These are phyloP conservation scores for Naso thynnoides DNA, from an alignment of 2,797 vertebrate species.

Conservation along the genomic window DNA sequence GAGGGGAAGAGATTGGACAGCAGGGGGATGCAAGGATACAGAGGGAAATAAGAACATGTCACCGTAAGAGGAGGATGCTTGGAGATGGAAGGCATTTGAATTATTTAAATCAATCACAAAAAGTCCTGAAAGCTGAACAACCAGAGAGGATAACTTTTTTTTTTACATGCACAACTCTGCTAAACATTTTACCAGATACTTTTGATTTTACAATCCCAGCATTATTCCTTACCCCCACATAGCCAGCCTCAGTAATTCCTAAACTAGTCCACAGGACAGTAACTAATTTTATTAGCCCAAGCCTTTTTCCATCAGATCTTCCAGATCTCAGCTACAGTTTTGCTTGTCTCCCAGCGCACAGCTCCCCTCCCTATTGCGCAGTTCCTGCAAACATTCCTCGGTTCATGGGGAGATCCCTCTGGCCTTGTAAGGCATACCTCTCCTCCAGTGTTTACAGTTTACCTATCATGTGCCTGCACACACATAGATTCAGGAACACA, in stretches of 20 bases:
- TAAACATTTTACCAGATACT: conserved; percentile 30
- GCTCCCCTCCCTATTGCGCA: conserved; percentile 48
- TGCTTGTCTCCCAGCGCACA: conserved; percentile 50
- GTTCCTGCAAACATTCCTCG: conserved; percentile 78
- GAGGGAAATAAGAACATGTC: background rate
- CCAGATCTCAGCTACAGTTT: conserved; percentile 59
- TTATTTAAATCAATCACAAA: conserved; percentile 1
- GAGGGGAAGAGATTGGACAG: background rate
- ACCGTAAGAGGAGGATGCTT: background rate
- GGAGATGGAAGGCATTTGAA: background rate
- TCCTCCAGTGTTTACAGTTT: conserved; percentile 84
- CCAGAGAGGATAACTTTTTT: background rate
- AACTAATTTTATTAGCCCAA: conserved; percentile 61
- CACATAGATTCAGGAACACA: conserved; percentile 51
- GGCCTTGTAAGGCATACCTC: conserved; percentile 85
- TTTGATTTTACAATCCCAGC: conserved; percentile 2
- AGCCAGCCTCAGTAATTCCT: conserved; percentile 46
- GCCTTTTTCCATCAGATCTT: conserved; percentile 74
- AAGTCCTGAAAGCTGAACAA: background rate
- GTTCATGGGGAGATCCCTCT: conserved; percentile 81
- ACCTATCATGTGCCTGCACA: conserved; percentile 63
- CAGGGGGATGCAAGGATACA: background rate
- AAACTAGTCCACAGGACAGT: conserved; percentile 49
- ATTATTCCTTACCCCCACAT: background rate
- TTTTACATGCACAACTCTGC: conserved; percentile 2